Conservation (phyloP, 2,797 vertebrate species). For the Adelosebastes latens region DNA sequence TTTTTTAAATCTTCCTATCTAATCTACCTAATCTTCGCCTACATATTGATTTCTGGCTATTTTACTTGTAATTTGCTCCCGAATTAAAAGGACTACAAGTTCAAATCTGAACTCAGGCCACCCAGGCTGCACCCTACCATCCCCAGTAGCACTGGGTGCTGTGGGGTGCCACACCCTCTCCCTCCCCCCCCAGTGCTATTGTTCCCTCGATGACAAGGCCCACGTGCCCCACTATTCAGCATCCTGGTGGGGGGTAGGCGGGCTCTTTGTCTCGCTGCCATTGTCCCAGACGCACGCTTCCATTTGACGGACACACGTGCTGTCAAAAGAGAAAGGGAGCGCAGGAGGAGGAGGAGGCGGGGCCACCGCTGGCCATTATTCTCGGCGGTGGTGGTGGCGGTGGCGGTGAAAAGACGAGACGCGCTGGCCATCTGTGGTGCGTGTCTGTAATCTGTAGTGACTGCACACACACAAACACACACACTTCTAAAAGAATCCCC, state of each 20-base stretch:
- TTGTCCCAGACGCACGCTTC: conserved; percentile 84
- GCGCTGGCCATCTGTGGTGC: conserved; percentile 85
- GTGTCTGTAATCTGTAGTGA: conserved; percentile 78
- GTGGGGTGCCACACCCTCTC: conserved; percentile 63
- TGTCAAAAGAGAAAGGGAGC: conserved; percentile 77
- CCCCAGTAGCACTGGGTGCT: conserved; percentile 23
- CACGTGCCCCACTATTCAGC: conserved; percentile 84
- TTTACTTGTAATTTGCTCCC: background rate
- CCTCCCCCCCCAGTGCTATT: conserved; percentile 63
- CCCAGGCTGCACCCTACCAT: conserved; percentile 55
- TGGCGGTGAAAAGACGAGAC: conserved; percentile 82
- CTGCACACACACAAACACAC: conserved; percentile 27
- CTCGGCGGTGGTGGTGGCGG: conserved; percentile 45
- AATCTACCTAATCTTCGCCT: background rate
- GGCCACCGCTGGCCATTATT: conserved; percentile 83
- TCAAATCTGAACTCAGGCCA: conserved; percentile 53
- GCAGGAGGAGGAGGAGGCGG: conserved; percentile 59
- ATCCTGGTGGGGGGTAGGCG: conserved; percentile 68
- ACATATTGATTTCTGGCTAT: background rate
- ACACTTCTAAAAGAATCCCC: conserved; percentile 61
- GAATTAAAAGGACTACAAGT: conserved; percentile 20
- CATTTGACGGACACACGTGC: conserved; percentile 84
- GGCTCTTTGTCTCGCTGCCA: conserved; percentile 79
- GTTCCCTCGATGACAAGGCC: conserved; percentile 80
- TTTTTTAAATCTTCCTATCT: too few relatives aligned